These are phyloP conservation scores for Cantharis rustica DNA, from an alignment of 2,888 invertebrate species.

Conservation along the genomic window DNA sequence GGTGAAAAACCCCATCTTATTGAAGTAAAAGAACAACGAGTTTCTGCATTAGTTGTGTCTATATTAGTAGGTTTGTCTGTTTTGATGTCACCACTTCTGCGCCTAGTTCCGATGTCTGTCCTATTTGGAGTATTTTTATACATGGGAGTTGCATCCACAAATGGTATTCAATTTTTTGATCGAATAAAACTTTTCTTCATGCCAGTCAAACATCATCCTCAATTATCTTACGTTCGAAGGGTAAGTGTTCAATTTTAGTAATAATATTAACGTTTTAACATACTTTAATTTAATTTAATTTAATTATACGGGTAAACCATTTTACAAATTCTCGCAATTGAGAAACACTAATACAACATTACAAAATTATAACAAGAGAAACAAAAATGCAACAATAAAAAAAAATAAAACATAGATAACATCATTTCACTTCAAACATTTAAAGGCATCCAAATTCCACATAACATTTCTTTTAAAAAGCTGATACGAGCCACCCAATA, in stretches of 20 bases:
- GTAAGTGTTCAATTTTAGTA: conserved; percentile 58
- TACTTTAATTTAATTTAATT: too few species aligned
- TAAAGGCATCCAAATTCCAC: too few species aligned
- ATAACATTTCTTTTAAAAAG: too few species aligned
- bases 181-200: conserved; percentile 86
- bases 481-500: too few species aligned
- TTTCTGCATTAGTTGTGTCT: conserved; percentile 81
- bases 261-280: neutral
- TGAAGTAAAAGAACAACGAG: conserved; percentile 90
- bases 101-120: conserved; percentile 92
- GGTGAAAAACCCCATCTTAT: conserved; percentile 92
- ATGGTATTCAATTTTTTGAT: conserved; percentile 93
- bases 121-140: conserved; percentile 96
- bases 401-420: too few species aligned
- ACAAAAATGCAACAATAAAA: too few species aligned
- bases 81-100: conserved; percentile 77
- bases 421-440: too few species aligned
- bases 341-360: too few species aligned
- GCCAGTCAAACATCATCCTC: conserved; percentile 95
- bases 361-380: too few species aligned
- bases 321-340: too few species aligned
- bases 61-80: conserved; percentile 83
- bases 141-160: conserved; percentile 94
- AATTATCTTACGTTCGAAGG: conserved; percentile 84
- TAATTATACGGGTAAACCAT: too few species aligned